Conservation (phyloP, 2,888 invertebrate species). For the Nymphalis c-album region DNA sequence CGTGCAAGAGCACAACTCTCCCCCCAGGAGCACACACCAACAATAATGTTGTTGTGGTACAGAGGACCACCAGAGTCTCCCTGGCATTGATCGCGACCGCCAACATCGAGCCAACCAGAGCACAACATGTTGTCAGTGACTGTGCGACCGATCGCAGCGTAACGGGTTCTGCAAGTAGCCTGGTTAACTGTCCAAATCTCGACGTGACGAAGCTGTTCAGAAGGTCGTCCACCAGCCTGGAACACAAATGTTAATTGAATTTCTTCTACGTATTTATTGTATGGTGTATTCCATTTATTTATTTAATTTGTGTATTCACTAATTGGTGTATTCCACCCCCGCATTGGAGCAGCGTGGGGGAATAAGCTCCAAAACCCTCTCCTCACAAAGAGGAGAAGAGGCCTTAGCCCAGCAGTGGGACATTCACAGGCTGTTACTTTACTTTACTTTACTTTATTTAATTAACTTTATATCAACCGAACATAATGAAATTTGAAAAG, state of each 20-base stretch:
- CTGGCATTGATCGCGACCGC: slow-evolving; percentile 54
- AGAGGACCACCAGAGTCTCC: slow-evolving; percentile 61
- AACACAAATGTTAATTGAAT: slow-evolving; percentile 16
- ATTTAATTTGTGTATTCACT: no score
- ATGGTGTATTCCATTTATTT: no score
- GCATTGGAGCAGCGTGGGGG: no score
- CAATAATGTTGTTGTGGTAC: slow-evolving; percentile 48
- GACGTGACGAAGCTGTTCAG: slow-evolving; percentile 54
- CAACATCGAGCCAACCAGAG: slow-evolving; percentile 51
- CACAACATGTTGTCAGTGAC: slow-evolving; percentile 58
- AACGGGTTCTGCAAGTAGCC: slow-evolving; percentile 45
- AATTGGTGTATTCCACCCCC: no score
- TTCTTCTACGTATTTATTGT: no score
- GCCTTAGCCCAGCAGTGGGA: no score
- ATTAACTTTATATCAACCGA: no score
- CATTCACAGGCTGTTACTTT: no score
- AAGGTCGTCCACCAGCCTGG: slow-evolving; percentile 44
- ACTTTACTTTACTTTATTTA: no score
- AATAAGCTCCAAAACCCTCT: no score
- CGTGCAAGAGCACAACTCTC: slow-evolving; percentile 43
- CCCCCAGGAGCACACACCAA: slow-evolving; percentile 55
- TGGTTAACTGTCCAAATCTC: slow-evolving; percentile 52
- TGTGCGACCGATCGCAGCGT: slow-evolving; percentile 37
- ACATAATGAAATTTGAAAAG: no score
- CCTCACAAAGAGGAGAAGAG: no score